Conservation (phyloP, 2,888 invertebrate genomes). For the Tuta absoluta region DNA sequence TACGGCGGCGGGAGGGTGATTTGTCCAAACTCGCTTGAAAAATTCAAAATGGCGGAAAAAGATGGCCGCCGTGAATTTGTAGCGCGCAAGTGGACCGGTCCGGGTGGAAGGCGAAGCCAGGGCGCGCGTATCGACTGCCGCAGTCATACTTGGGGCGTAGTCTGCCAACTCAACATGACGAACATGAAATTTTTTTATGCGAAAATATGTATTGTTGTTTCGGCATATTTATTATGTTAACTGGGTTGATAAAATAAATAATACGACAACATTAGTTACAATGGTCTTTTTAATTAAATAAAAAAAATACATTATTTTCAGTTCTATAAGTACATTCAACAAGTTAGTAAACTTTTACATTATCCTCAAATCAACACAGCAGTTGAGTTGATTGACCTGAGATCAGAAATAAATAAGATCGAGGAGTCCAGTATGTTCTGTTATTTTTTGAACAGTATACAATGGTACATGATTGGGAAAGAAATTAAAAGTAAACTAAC, state of each 20-base stretch:
- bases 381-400: slow-evolving; percentile 69
- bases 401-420: slow-evolving; percentile 72
- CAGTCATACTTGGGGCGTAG: slow-evolving; percentile 10
- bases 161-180: not conserved
- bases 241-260: slow-evolving; percentile 18
- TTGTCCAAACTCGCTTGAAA: slow-evolving; percentile 17
- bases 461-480: slow-evolving; percentile 35
- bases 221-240: not conserved
- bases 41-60: slow-evolving; percentile 31
- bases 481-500: slow-evolving; percentile 42
- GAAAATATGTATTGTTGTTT: too few species aligned
- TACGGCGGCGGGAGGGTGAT: slow-evolving; percentile 12
- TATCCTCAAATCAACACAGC: slow-evolving; percentile 70
- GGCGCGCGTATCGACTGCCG: slow-evolving; percentile 12
- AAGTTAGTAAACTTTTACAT: slow-evolving; percentile 71
- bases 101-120: slow-evolving; percentile 2
- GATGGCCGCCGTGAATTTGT: slow-evolving; percentile 26
- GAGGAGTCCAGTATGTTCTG: slow-evolving; percentile 40
- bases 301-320: slow-evolving; percentile 77
- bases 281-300: slow-evolving; percentile 77
- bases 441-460: slow-evolving; percentile 6
- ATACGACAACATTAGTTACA: slow-evolving; percentile 48
- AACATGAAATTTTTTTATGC: too few species aligned
- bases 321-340: slow-evolving; percentile 79
- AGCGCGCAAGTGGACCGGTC: slow-evolving; percentile 24